A percentile compares a stretch with the other conserved stretches of the same genome.
Conservation (phyloP, 2,113 vertebrate species). For the Nycticryphes semicollaris region DNA sequence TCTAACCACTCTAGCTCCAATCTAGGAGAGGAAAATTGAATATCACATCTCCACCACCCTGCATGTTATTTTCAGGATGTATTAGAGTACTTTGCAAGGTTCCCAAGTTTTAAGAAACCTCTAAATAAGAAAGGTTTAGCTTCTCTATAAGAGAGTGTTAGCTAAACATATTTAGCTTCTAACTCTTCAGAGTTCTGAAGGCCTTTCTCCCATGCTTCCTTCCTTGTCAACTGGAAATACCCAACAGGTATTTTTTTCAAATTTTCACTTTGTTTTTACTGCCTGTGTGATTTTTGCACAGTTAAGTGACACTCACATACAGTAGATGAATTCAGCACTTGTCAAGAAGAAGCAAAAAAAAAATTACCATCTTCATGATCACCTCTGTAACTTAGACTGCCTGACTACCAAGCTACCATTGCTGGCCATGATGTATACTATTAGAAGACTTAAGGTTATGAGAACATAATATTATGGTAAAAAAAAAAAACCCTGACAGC, state of each 20-base stretch:
- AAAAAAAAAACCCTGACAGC: background rate
- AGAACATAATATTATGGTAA: background rate
- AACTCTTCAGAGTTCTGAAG: background rate
- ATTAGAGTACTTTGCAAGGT: background rate
- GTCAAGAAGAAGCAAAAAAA: background rate
- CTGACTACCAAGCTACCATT: background rate
- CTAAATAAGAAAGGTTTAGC: background rate
- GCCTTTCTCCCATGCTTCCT: background rate
- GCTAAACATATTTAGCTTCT: background rate
- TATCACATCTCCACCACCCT: background rate
- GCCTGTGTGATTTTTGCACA: background rate
- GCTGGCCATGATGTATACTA: background rate
- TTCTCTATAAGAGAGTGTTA: background rate
- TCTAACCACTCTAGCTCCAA: background rate
- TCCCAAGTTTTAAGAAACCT: background rate
- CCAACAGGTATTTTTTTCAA: background rate
- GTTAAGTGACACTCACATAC: background rate
- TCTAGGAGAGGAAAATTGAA: background rate
- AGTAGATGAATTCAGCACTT: background rate
- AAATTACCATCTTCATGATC: background rate
- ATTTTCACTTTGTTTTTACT: background rate
- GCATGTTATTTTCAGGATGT: background rate
- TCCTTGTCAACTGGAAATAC: background rate
- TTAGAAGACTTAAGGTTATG: background rate
- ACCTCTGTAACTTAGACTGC: background rate